These are phyloP conservation scores for Perca flavescens DNA, from an alignment of 2,113 vertebrate genomes.

Conservation along the genomic window DNA sequence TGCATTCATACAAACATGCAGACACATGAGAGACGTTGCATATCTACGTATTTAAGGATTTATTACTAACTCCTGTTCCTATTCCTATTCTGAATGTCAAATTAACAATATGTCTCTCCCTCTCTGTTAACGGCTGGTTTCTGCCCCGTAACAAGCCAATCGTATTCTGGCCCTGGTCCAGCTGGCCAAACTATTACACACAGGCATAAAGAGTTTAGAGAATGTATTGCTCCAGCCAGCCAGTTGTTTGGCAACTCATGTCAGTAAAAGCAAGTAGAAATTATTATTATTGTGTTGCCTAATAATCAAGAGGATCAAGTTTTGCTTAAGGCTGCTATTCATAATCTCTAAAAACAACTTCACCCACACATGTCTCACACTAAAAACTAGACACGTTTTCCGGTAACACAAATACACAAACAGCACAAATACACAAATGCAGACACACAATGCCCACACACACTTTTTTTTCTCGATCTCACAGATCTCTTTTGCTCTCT, in stretches of 20 bases:
- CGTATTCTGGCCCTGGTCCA: slow-evolving; percentile 40
- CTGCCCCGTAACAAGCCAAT: slow-evolving; percentile 19
- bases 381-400: slow-evolving; percentile 25
- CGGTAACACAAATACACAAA: slow-evolving; percentile 52
- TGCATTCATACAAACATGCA: not conserved
- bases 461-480: not conserved
- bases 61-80: slow-evolving; percentile 8
- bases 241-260: slow-evolving; percentile 57
- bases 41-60: slow-evolving; percentile 14
- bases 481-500: slow-evolving; percentile 12
- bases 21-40: not conserved
- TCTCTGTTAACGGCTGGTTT: slow-evolving; percentile 27
- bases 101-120: not conserved
- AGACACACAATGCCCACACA: slow-evolving; percentile 30
- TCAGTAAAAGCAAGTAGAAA: slow-evolving; percentile 42
- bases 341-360: slow-evolving; percentile 59
- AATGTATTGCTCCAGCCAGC: slow-evolving; percentile 54
- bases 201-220: slow-evolving; percentile 66
- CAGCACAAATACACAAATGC: slow-evolving; percentile 39
- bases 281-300: slow-evolving; percentile 55
- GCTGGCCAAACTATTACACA: slow-evolving; percentile 59
- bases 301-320: slow-evolving; percentile 63
- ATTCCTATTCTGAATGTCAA: too few species aligned
- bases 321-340: slow-evolving; percentile 43
- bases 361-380: slow-evolving; percentile 37